Conservation (phyloP, 2,888 invertebrate genomes). For the Xiphydria camelus region DNA sequence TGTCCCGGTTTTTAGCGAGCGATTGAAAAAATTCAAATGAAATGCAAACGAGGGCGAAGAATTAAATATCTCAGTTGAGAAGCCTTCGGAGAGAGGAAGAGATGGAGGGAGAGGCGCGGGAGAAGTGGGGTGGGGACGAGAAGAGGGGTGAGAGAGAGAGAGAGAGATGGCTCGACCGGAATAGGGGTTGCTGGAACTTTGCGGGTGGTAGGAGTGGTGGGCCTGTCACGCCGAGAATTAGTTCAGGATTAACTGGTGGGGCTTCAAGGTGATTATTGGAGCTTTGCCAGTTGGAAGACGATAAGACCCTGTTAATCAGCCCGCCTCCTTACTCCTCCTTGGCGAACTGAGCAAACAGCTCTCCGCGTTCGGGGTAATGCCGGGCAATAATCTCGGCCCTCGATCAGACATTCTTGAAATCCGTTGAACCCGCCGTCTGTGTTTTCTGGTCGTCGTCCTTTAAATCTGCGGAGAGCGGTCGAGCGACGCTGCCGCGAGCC, state of each 20-base stretch:
- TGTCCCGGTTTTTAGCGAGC: slow-evolving; percentile 10
- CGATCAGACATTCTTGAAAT: slow-evolving; percentile 18
- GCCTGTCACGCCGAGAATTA: slow-evolving; percentile 48
- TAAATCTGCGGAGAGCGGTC: neutral
- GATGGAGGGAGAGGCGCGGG: slow-evolving; percentile 2
- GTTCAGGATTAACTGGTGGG: slow-evolving; percentile 49
- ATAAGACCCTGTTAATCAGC: slow-evolving; percentile 51
- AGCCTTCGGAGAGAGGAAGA: neutral
- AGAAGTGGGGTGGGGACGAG: slow-evolving; percentile 8
- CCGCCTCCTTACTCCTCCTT: slow-evolving; percentile 15
- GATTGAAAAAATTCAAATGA: slow-evolving; percentile 33
- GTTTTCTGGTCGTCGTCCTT: slow-evolving; percentile 5
- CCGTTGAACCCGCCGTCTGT: slow-evolving; percentile 10
- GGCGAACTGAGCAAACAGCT: neutral
- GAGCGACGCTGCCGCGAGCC: neutral
- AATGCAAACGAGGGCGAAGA: slow-evolving; percentile 31
- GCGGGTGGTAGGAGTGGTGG: slow-evolving; percentile 21
- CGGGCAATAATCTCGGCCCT: slow-evolving; percentile 3
- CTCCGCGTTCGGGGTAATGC: neutral
- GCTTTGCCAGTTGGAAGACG: slow-evolving; percentile 51
- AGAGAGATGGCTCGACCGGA: slow-evolving; percentile 7
- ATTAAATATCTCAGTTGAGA: slow-evolving; percentile 26
- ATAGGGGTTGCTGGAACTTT: slow-evolving; percentile 17
- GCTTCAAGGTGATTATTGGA: slow-evolving; percentile 52
- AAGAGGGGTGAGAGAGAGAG: slow-evolving; percentile 4